Conservation (phyloP, 2,888 invertebrate genomes). For the Seladonia tumulorum region DNA sequence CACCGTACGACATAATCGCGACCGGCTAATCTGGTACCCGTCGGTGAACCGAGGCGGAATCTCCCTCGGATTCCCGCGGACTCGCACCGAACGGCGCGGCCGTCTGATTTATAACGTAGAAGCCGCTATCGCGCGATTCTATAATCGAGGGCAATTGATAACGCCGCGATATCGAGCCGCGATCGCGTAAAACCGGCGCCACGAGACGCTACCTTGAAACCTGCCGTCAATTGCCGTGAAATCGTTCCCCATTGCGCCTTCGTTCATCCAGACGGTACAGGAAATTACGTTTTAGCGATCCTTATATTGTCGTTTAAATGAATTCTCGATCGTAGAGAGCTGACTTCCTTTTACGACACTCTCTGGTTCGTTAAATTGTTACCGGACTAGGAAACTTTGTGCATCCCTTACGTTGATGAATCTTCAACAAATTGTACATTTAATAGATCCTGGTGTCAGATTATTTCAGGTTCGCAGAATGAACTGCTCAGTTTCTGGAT, state of each 20-base stretch:
- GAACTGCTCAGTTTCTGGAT: neutral
- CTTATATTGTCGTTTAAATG: constrained; percentile 11
- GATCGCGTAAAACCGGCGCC: constrained; percentile 73
- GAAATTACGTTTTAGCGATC: constrained; percentile 51
- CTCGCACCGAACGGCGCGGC: constrained; percentile 53
- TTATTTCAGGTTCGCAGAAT: neutral
- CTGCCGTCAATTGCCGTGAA: constrained; percentile 60
- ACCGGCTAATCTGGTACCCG: constrained; percentile 66
- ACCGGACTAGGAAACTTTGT: neutral
- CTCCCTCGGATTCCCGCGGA: constrained; percentile 57
- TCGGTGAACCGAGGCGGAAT: constrained; percentile 55
- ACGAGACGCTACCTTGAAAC: constrained; percentile 34
- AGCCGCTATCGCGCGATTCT: constrained; percentile 73
- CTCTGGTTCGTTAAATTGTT: neutral
- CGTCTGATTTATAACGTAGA: constrained; percentile 67
- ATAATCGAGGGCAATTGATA: constrained; percentile 78
- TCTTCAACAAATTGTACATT: neutral
- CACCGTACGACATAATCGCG: constrained; percentile 64
- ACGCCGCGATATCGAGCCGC: constrained; percentile 64
- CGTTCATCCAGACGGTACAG: constrained; percentile 26
- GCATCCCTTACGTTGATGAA: neutral
- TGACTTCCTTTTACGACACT: neutral
- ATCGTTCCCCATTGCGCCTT: constrained; percentile 46
- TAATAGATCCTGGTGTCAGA: neutral
- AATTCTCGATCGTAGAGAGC: neutral